Conservation (phyloP, 2,888 invertebrate species). For the Polyommatus icarus region DNA sequence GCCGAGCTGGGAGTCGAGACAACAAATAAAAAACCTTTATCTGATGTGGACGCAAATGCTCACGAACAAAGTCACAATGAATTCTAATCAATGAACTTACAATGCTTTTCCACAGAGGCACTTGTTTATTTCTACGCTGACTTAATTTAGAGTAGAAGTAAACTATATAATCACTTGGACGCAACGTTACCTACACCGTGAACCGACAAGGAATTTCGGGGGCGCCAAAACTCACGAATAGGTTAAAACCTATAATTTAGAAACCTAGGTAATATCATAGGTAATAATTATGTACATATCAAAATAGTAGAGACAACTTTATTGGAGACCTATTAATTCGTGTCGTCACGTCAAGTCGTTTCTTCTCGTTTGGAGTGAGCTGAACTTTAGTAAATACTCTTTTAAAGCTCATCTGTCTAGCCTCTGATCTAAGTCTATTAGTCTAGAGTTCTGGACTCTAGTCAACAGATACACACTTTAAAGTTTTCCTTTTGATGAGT, state of each 20-base stretch:
- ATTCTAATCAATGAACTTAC: slow-evolving; percentile 43
- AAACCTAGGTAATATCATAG: background rate
- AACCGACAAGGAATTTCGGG: background rate
- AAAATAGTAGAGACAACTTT: background rate
- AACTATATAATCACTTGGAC: background rate
- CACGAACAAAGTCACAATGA: slow-evolving; percentile 43
- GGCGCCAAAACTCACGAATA: background rate
- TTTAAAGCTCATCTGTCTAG: background rate
- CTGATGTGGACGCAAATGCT: slow-evolving; percentile 29
- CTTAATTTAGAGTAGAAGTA: background rate
- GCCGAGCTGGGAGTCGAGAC: background rate
- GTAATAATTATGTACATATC: too few species aligned
- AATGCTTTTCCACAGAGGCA: slow-evolving; percentile 36
- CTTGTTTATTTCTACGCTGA: background rate
- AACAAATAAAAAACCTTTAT: slow-evolving; percentile 32
- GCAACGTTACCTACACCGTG: background rate
- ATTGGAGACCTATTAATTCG: background rate
- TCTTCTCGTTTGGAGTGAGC: background rate
- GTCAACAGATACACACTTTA: background rate
- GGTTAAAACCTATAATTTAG: background rate
- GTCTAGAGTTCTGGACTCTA: too few species aligned
- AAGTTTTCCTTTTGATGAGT: background rate
- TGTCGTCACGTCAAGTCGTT: background rate
- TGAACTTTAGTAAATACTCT: background rate
- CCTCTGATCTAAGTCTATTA: too few species aligned